Evolutionary conservation across 1,140 invertebrate species (phyloP), one percentile per base, ranked within the genome.

Genomic region (Portunus trituberculatus): DNA sequence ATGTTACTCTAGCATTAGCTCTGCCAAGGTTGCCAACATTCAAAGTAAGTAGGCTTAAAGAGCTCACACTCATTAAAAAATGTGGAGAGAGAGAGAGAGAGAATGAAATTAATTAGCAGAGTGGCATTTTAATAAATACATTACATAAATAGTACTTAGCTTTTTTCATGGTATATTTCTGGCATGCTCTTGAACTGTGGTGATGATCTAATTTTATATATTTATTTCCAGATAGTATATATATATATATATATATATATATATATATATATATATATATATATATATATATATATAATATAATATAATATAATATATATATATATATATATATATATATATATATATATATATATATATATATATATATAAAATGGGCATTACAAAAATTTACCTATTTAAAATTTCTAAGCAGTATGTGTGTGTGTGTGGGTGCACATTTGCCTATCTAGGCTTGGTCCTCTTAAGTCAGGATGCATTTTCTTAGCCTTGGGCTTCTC

Each of bases 401-500:
- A 39, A 39, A 39, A 39, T 39, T 39, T 39, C 39, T 39, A 39
- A 39, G 39, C 6, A 39, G 39, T 39, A 6, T 39, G 39, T 39
- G 39, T 39, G 39, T 39, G 39, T 39, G 39, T 39, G 39, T 87
- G 39, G 1, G 6, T 39, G 39, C n/a, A n/a, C n/a, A n/a, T n/a
- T n/a, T n/a, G n/a, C n/a, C n/a, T n/a, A n/a, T n/a, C n/a, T n/a
- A n/a, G n/a, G n/a, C n/a, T 39, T 39, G 39, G 6, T 39, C 39
- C 39, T 39, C 39, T 4, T 14, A 59, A 20, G 52, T 20, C 52
- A 59, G 52, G 16, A 12, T 20, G 12, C 25, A 28, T 88, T 1
- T 25, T 45, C 89, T 48, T 95, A 95, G 4, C 94, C 94, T 39
- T 93, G 91, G 45, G 95, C 87, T 67, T 96, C 96, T 96, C 97